Evolutionary conservation across 1,140 invertebrate species (phyloP).

Genomic region (Brachionus manjavacas): DNA sequence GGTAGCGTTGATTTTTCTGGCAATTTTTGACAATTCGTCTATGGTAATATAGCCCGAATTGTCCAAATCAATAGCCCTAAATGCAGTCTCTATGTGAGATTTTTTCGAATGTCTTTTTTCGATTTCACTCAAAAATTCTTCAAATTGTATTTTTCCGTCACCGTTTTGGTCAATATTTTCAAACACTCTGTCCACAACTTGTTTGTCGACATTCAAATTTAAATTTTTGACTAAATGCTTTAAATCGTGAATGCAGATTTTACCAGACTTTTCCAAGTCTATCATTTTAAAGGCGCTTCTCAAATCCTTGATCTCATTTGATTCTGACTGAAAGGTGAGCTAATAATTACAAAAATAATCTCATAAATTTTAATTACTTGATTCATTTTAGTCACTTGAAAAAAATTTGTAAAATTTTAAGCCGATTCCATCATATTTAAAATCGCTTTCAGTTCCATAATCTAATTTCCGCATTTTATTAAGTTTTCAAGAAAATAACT

Average conservation of each 20-base stretch:
- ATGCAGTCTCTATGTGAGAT: neutral
- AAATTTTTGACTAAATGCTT: neutral
- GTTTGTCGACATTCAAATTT: neutral
- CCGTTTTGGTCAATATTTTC: neutral
- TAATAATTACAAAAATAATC: neutral
- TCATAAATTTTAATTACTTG: neutral
- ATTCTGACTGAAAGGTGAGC: neutral
- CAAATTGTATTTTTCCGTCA: constrained; percentile 19
- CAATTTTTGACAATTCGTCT: neutral
- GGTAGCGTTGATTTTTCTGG: neutral
- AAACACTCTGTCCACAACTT: neutral
- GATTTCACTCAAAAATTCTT: constrained; percentile 25
- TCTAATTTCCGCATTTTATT: no score
- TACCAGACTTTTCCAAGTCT: constrained; percentile 11
- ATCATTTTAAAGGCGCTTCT: constrained; percentile 10
- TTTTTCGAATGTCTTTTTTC: neutral
- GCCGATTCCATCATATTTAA: no score
- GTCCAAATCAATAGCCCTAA: neutral
- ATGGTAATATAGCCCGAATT: neutral
- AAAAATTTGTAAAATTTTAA: no score
- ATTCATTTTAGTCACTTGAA: neutral
- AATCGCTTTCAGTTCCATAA: no score
- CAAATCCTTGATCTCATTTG: neutral
- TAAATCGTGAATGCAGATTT: neutral
- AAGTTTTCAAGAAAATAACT: no score